These are phyloP conservation scores for Eupithecia subumbrata DNA, from an alignment of 2,888 invertebrate genomes.

Conservation along the genomic window DNA sequence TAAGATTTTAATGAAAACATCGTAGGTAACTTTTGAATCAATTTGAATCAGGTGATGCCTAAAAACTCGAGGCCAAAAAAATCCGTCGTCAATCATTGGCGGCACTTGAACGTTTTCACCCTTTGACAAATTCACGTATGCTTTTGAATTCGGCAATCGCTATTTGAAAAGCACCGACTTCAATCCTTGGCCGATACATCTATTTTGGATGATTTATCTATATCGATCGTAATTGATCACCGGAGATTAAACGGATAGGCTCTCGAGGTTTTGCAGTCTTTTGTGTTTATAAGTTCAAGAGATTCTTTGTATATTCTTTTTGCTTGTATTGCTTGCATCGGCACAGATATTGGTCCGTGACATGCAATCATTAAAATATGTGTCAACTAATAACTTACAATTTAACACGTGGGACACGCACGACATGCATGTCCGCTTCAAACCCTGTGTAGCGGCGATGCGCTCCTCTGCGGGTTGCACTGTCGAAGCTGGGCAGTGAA, in stretches of 20 bases:
- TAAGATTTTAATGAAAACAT: background rate
- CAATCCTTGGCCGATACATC: slow-evolving; percentile 1
- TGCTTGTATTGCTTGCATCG: background rate
- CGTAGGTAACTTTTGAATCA: background rate
- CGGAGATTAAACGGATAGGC: slow-evolving; percentile 29
- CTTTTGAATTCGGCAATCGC: slow-evolving; percentile 28
- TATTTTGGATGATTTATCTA: slow-evolving; percentile 15
- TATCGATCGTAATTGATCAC: slow-evolving; percentile 40
- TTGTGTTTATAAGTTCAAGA: slow-evolving; percentile 13
- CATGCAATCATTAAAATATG: background rate
- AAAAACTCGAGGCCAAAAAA: background rate
- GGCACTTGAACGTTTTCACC: slow-evolving; percentile 16
- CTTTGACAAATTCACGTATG: slow-evolving; percentile 29
- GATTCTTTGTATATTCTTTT: background rate
- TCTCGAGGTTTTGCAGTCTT: slow-evolving; percentile 19
- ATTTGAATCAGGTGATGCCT: background rate
- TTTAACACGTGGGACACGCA: too few relatives aligned
- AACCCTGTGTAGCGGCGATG: too few relatives aligned
- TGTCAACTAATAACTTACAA: too few relatives aligned
- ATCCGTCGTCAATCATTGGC: background rate
- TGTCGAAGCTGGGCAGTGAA: too few relatives aligned
- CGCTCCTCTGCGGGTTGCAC: too few relatives aligned
- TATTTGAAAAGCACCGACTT: slow-evolving; percentile 18
- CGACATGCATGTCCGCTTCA: too few relatives aligned
- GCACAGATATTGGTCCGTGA: background rate